phyloP scores from a whole-genome alignment of 2,113 vertebrate genomes.

The Rissa tridactyla region DNA sequence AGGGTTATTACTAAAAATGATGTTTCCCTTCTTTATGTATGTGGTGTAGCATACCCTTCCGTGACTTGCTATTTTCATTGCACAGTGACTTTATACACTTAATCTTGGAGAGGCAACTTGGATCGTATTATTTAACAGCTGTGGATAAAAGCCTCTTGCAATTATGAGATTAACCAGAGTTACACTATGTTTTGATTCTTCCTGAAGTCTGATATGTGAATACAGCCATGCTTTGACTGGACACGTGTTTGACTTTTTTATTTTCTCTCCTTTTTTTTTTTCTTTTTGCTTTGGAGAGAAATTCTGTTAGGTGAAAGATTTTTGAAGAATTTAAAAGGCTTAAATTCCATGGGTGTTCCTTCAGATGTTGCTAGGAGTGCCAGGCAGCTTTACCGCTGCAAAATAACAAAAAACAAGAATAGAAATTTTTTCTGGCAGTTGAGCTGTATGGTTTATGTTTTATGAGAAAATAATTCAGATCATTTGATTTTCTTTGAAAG shows the following conservation, averaged over 20 bases:
- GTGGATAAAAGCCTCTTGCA: conserved; percentile 46
- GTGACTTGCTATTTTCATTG: conserved; percentile 35
- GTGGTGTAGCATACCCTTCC: background rate
- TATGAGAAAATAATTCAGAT: background rate
- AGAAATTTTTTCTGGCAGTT: background rate
- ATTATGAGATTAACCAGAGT: conserved; percentile 54
- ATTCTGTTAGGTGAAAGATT: background rate
- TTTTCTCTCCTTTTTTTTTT: background rate
- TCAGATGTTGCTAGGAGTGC: background rate
- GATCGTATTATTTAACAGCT: conserved; percentile 47
- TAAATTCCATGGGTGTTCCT: background rate
- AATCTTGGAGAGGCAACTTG: conserved; percentile 22
- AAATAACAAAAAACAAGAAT: background rate
- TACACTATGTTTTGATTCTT: conserved; percentile 52
- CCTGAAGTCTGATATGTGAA: background rate
- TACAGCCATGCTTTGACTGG: background rate
- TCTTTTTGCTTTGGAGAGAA: background rate
- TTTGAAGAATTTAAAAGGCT: background rate
- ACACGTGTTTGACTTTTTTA: background rate
- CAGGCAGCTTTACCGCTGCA: background rate
- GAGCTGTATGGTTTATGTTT: background rate
- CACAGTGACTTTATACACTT: background rate
- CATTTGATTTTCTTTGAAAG: background rate
- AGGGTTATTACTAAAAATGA: background rate
- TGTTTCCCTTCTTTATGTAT: background rate